These are phyloP conservation scores for Campylorhamphus procurvoides DNA, from an alignment of 2,113 vertebrate species.

Conservation along the genomic window DNA sequence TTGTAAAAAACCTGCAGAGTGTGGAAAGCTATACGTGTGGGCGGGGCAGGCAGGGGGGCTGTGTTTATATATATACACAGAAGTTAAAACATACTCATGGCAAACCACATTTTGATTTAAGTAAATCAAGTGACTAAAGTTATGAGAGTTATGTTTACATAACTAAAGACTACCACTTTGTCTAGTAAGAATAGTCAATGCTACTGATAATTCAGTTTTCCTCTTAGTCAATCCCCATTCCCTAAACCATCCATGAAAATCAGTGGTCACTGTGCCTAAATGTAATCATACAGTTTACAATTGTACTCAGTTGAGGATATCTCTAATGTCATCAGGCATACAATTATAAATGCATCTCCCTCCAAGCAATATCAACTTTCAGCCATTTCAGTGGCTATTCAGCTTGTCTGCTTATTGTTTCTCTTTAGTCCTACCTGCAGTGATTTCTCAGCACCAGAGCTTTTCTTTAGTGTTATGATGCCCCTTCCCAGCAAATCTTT, in stretches of 20 bases:
- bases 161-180: neutral
- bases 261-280: neutral
- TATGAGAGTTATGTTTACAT: neutral
- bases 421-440: neutral
- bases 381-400: neutral
- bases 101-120: neutral
- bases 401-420: neutral
- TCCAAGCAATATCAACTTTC: neutral
- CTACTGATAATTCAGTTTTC: neutral
- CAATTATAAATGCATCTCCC: neutral
- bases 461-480: neutral
- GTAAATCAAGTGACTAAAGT: neutral
- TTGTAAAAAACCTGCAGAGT: neutral
- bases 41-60: too few relatives aligned
- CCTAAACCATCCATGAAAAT: neutral
- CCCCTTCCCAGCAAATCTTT: neutral
- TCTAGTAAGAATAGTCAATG: neutral
- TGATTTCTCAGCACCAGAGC: neutral
- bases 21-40: neutral
- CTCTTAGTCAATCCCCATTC: neutral
- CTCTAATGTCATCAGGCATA: neutral
- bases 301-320: neutral
- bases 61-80: rapidly evolving
- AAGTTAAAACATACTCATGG: neutral
- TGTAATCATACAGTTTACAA: neutral